Evolutionary conservation across 2,888 invertebrate genomes (phyloP), one percentile per base, ranked within the genome.

Genomic region (Sminthurinus aureus): DNA sequence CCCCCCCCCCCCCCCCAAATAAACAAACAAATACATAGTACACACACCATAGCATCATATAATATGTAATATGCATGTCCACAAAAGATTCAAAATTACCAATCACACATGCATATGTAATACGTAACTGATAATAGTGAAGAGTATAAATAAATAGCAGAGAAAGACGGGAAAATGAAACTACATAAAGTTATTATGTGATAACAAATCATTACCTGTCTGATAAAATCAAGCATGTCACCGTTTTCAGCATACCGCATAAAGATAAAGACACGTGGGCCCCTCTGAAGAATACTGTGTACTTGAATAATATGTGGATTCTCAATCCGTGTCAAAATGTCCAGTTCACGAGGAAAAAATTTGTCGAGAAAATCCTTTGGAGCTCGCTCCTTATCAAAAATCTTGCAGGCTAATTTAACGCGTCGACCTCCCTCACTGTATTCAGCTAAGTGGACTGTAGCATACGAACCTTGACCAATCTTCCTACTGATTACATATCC

Each of bases 221-320:
- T 94, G 85, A 96, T 94, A 90, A 95, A 96, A 90, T 96, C 96
- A 88, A 97, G 90, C 79, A 97, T 91, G 91, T 97, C 97, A 11
- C 97, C 97, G 89, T 96, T 96, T 89, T 96, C 96, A 20, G 97
- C 97, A 90, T 94, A 95, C 87, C 96, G 94, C 96, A 97, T 97
- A 90, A 97, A 96, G 89, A 96, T 96, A 90, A 96, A 96, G 77
- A 96, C 95, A 89, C 95, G 92, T 13, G 95, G 94, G 2, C 95
- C 95, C 85, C 95, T 92, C 89, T 96, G 95, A 83, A 96, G 91
- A 87, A 96, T 96, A 90, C 96, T 96, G 90, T 96, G 96, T 50
- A 97, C 95, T 84, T 90, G 90, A 87, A 97, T 95, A 76, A 98
- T 95, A 90, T 97, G 95, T 11, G 96, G 95, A 91, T 98, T 97